These are phyloP conservation scores for Polymixis flavicincta DNA, from an alignment of 2,888 invertebrate species.

Conservation along the genomic window DNA sequence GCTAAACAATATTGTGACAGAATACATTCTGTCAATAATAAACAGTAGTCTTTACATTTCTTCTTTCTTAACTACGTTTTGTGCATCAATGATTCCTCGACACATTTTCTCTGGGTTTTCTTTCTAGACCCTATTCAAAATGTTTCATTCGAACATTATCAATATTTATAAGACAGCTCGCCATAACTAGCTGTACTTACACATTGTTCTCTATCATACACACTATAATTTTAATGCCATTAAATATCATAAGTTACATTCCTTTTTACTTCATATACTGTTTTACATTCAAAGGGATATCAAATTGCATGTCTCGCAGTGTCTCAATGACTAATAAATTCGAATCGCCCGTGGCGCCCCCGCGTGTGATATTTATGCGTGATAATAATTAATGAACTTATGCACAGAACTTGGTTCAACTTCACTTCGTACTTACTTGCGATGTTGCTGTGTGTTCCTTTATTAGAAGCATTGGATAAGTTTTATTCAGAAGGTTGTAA, in stretches of 20 bases:
- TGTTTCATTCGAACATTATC: background rate
- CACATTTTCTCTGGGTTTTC: too few species aligned
- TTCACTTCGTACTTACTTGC: constrained; percentile 19
- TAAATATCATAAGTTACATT: constrained; percentile 11
- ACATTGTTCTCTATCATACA: constrained; percentile 13
- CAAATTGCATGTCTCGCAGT: constrained; percentile 48
- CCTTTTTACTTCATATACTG: constrained; percentile 21
- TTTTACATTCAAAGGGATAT: constrained; percentile 41
- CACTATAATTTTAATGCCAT: constrained; percentile 13
- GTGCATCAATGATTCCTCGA: too few species aligned
- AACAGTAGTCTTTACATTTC: too few species aligned
- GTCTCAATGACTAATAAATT: constrained; percentile 53
- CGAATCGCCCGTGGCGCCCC: constrained; percentile 52
- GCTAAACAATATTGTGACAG: background rate
- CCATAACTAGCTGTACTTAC: background rate
- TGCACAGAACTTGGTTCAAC: constrained; percentile 39
- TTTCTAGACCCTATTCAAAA: background rate
- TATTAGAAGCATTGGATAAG: constrained; percentile 4
- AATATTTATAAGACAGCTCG: constrained; percentile 10
- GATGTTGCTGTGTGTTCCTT: constrained; percentile 13
- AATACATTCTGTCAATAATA: too few species aligned
- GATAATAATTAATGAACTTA: constrained; percentile 61
- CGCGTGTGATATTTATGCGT: constrained; percentile 54
- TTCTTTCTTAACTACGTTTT: too few species aligned
- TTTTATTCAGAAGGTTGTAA: constrained; percentile 9